Conservation (phyloP, 2,113 vertebrate genomes). For the Apeltes quadracus region DNA sequence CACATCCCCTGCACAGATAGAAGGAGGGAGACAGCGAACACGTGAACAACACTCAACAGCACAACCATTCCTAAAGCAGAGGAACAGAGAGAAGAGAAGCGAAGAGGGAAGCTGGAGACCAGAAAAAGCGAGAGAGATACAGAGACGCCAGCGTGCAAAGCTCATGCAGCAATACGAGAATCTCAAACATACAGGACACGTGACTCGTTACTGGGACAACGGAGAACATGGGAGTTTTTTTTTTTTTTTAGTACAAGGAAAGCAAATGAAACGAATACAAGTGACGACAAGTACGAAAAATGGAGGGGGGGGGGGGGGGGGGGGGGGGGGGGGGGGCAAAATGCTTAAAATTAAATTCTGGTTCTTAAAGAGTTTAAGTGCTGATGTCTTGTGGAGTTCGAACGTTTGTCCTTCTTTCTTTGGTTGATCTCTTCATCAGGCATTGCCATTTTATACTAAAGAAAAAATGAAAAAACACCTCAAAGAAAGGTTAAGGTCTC, state of each 20-base stretch:
- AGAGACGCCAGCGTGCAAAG: slow-evolving; percentile 60
- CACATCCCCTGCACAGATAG: slow-evolving; percentile 88
- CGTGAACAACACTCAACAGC: slow-evolving; percentile 40
- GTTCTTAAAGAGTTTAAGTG: slow-evolving; percentile 33
- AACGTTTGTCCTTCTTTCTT: slow-evolving; percentile 39
- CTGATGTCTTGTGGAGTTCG: slow-evolving; percentile 46
- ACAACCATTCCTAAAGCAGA: slow-evolving; percentile 25
- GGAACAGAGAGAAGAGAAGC: slow-evolving; percentile 26
- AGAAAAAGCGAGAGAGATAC: background rate
- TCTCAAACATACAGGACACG: slow-evolving; percentile 43
- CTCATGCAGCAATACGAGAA: slow-evolving; percentile 73
- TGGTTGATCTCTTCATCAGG: slow-evolving; percentile 35
- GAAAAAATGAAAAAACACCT: background rate
- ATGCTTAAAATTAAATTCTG: slow-evolving; percentile 41
- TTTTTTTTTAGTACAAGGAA: slow-evolving; percentile 36
- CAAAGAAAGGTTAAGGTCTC: slow-evolving; percentile 46
- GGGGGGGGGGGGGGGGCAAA: slow-evolving; percentile 22
- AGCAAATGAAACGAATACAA: slow-evolving; percentile 33
- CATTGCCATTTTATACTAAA: slow-evolving; percentile 18
- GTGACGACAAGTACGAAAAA: slow-evolving; percentile 18
- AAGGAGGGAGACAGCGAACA: slow-evolving; percentile 46
- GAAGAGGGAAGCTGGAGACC: background rate
- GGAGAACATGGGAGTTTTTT: slow-evolving; percentile 21
- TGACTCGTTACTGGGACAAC: slow-evolving; percentile 43
- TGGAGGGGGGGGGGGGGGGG: background rate